Base-by-base conservation (phyloP, 2,113 vertebrate species). In the Hirundichthys speculiger region DNA sequence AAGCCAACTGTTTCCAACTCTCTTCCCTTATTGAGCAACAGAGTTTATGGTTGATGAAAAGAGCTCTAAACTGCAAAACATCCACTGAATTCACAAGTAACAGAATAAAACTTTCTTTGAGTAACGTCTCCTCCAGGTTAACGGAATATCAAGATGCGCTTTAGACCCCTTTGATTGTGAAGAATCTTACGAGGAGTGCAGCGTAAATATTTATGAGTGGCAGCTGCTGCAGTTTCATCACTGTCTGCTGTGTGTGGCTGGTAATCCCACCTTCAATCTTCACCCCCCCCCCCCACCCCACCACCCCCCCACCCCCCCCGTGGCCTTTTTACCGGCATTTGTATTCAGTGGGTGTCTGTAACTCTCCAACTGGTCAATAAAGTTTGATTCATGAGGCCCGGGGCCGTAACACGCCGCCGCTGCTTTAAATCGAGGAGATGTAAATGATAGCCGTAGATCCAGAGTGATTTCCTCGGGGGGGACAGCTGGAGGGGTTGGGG, bases 381-480 rank as follows among this genome's bases (percentile, higher is more conserved):
- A 90, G 83, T 85, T 80, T 90, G 91, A 90, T 89, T 90, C 77
- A 86, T 69, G 80, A 73, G 66, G 39, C 69, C 51, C 22, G 14
- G 57, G 71, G 73, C 83, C 42, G 38, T 77, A 71, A 80, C 73
- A 55, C 63, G 70, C 86, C 83, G 75, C 24, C 55, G 75, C 68
- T 58, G 67, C 70, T 88, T 86, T 88, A 83, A 90, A 85, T 84
- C 70, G 62, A 80, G 56, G 69, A 89, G 75, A 90, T 91, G 88
- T 90, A 90, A 89, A 90, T 88, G 74, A 79, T 61, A 55, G 73
- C 72, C 50, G 52, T 70, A 82, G 86, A 89, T 85, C 77, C 48
- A 18, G 73, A 6, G 62, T 90, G 87, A 90, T 92, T 91, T 92
- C 89, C 89, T 87, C 51, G 0, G 87, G n/a, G n/a, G n/a, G 87